phyloP scores from a whole-genome alignment of 2,888 invertebrate genomes.

The Ephialtes manifestator region DNA sequence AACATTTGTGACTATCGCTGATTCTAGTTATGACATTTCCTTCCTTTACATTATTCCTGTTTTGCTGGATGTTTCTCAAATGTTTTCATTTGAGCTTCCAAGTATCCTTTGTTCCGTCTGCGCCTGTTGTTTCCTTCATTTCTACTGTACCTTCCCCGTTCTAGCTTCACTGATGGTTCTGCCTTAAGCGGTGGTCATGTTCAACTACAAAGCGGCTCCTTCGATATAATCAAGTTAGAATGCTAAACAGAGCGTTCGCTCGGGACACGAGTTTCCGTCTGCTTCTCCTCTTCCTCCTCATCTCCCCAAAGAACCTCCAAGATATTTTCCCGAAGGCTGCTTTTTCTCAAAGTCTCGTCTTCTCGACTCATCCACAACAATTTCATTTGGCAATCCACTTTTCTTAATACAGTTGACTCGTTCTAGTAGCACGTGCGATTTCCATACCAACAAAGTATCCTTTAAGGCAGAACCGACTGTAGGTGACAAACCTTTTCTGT shows the following conservation, averaged over 20 bases:
- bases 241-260: slow-evolving; percentile 57
- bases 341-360: neutral
- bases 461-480: neutral
- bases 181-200: slow-evolving; percentile 13
- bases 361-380: neutral
- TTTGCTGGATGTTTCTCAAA: neutral
- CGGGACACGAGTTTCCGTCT: neutral
- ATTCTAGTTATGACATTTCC: neutral
- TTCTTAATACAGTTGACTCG: slow-evolving; percentile 1
- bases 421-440: neutral
- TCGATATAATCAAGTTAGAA: slow-evolving; percentile 72
- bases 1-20: neutral
- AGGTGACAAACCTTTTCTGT: neutral
- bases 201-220: slow-evolving; percentile 19
- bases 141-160: neutral
- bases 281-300: neutral
- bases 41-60: neutral
- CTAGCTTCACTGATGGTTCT: neutral
- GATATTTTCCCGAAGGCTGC: slow-evolving; percentile 6
- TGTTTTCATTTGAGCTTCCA: neutral
- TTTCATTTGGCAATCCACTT: neutral
- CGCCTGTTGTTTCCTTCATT: slow-evolving; percentile 14
- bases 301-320: slow-evolving; percentile 7
- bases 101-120: neutral
- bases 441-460: neutral